Evolutionary conservation across 1,140 invertebrate genomes (phyloP), one percentile per base, ranked within the genome.

Genomic region (Zaprionus lachaisei): DNA sequence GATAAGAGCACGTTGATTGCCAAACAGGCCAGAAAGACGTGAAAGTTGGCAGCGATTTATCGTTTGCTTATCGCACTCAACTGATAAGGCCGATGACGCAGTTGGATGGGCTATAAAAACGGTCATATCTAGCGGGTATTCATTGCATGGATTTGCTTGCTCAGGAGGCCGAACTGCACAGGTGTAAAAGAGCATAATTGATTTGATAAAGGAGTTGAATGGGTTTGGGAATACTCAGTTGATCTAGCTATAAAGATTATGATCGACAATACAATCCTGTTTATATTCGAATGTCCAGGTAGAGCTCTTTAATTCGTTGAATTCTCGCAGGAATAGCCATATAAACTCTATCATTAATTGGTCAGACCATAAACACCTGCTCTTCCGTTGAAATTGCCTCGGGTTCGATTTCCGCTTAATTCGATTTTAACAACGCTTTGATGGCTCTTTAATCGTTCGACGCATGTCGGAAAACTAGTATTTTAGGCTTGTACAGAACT

Each of bases 1-100:
- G 79, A 85, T 84, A 79, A 85, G 66, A 11, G 6, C 60, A 60
- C 61, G 64, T 83, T 83, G 81, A 82, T 83, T 83, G 56, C 72
- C 51, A 47, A 54, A 56, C 66, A 56, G 72, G 56, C 34, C 67
- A 54, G 28, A 57, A 58, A 63, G 41, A 71, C 57, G 67, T 77
- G 67, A 79, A 79, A 79, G 73, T 72, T 60, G 56, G 34, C 54
- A 41, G 22, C 67, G 26, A 63, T 62, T 51, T 69, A 70, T 74
- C 72, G 72, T 37, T 47, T 57, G 37, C 72, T 74, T 74, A 74
- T 75, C 66, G 49, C 61, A 44, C 47, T n/a, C 12, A n/a, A 49
- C 38, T 24, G 49, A 71, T 75, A 56, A 56, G 69, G 41, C 22
- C 22, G 14, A 63, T 28, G 61, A 34, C 22, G n/a, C 24, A 24